These are phyloP conservation scores for Scophthalmus maximus DNA, from an alignment of 2,113 vertebrate species.

Conservation along the genomic window DNA sequence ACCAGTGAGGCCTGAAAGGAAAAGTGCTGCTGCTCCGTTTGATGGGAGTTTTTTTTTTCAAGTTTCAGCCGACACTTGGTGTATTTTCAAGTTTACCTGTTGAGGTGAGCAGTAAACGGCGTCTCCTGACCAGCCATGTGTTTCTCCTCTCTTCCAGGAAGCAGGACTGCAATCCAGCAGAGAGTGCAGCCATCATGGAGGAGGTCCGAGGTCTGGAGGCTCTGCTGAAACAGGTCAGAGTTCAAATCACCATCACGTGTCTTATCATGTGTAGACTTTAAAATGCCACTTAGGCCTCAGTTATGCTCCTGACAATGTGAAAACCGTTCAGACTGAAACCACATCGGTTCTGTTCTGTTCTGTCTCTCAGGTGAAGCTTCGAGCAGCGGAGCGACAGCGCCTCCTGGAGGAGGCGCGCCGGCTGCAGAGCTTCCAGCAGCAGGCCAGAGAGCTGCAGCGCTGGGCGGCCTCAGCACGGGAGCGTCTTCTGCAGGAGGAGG, in stretches of 20 bases:
- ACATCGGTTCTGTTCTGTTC: background rate
- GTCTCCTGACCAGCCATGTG: no score
- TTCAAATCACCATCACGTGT: background rate
- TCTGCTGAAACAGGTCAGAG: constrained; percentile 77
- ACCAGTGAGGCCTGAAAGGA: no score
- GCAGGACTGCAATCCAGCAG: constrained; percentile 84
- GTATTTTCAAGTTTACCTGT: no score
- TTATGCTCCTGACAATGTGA: no score
- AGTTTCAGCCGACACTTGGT: no score
- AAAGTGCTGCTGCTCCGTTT: no score
- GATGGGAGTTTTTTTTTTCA: no score
- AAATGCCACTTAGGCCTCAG: no score
- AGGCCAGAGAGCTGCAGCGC: constrained; percentile 78
- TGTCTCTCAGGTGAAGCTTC: constrained; percentile 66
- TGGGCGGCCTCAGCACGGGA: constrained; percentile 81
- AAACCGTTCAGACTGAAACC: background rate
- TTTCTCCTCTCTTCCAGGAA: constrained; percentile 78
- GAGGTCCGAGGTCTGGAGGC: constrained; percentile 84
- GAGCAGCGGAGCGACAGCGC: constrained; percentile 59
- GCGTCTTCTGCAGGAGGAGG: constrained; percentile 80
- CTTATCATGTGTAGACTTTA: background rate
- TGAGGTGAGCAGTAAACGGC: no score
- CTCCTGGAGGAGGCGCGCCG: constrained; percentile 70
- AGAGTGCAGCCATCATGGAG: constrained; percentile 83
- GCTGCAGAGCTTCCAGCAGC: constrained; percentile 82